Evolutionary conservation across 2,888 invertebrate species (phyloP).

Genomic region (Leptodirus hochenwartii): DNA sequence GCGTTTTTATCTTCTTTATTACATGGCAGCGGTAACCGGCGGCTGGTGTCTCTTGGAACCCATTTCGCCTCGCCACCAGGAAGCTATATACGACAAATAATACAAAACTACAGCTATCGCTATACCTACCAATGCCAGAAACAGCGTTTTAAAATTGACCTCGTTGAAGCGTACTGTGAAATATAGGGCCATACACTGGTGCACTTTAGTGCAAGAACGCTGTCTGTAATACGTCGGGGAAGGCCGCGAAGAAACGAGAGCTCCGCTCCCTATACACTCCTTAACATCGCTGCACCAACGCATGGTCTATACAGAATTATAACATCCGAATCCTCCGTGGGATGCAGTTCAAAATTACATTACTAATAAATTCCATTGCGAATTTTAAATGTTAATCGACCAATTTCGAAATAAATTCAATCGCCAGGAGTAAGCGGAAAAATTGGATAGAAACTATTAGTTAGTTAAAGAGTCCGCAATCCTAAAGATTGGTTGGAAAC

Average conservation of each 20-base stretch:
- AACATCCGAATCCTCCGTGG: too few species aligned
- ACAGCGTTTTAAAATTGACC: conserved; percentile 18
- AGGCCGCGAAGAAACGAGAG: conserved; percentile 7
- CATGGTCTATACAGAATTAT: too few species aligned
- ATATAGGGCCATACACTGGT: conserved; percentile 18
- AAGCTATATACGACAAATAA: conserved; percentile 15
- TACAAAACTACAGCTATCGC: neutral
- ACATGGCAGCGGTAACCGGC: conserved; percentile 10
- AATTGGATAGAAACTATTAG: too few species aligned
- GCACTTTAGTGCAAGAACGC: conserved; percentile 14
- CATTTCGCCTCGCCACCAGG: conserved; percentile 17
- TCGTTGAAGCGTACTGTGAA: conserved; percentile 18
- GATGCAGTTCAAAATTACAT: too few species aligned
- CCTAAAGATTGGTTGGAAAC: too few species aligned
- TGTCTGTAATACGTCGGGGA: conserved; percentile 9
- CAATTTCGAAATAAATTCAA: too few species aligned
- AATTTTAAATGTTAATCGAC: too few species aligned
- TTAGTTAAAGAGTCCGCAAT: too few species aligned
- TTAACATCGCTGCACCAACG: too few species aligned
- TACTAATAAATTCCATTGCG: too few species aligned
- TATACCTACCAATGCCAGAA: neutral
- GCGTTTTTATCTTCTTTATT: conserved; percentile 14
- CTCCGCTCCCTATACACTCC: too few species aligned
- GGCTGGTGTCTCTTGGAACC: conserved; percentile 17
- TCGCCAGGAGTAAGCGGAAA: too few species aligned